phyloP scores from a whole-genome alignment of 2,888 invertebrate genomes.

The Cryptus armator region DNA sequence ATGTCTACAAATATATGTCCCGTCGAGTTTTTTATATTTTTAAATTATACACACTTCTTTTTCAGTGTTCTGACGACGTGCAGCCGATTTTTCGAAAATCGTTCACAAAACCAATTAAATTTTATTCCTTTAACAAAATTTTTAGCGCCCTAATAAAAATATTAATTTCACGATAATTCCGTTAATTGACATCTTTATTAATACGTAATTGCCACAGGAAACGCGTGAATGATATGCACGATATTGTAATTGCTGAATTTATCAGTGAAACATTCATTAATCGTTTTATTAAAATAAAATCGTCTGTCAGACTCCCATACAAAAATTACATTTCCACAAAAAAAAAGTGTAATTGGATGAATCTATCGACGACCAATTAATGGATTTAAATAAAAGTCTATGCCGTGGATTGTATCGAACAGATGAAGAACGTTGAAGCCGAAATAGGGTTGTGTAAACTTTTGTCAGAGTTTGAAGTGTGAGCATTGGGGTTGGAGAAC shows the following conservation, averaged over 20 bases:
- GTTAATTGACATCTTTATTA: neutral
- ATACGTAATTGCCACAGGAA: neutral
- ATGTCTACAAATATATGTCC: too few relatives aligned
- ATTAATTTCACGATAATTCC: neutral
- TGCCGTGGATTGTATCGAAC: neutral
- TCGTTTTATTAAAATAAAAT: neutral
- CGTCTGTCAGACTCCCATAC: too few relatives aligned
- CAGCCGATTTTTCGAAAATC: too few relatives aligned
- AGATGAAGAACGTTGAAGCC: neutral
- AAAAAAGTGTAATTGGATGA: neutral
- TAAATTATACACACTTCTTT: too few relatives aligned
- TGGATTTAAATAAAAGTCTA: neutral
- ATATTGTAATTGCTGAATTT: neutral
- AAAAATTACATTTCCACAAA: neutral
- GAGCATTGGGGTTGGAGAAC: constrained; percentile 9
- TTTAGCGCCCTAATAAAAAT: neutral
- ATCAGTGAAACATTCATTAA: neutral
- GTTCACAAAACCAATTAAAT: neutral
- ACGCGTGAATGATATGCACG: neutral
- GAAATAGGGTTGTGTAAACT: constrained; percentile 13
- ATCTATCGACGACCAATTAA: neutral
- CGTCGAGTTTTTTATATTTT: too few relatives aligned
- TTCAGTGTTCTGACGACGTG: too few relatives aligned
- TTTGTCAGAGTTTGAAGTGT: constrained; percentile 8
- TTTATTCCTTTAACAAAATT: neutral